phyloP scores from a whole-genome alignment of 2,113 vertebrate genomes.

The Odocoileus hemionus region DNA sequence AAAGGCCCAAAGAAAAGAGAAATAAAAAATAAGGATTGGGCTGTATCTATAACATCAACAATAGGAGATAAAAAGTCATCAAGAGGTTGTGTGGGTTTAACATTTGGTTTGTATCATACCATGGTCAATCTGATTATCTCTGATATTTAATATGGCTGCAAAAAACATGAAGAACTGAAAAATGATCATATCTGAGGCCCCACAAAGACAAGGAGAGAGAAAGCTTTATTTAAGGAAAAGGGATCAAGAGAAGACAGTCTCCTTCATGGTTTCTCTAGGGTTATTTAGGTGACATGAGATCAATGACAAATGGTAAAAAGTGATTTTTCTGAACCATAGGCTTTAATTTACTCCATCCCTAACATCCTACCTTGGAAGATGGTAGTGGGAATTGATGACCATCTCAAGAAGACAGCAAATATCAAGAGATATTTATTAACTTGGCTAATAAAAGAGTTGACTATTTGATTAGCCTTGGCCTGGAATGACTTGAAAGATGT shows the following conservation, averaged over 20 bases:
- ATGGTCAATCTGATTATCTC: slow-evolving; percentile 39
- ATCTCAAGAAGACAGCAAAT: not conserved
- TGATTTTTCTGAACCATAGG: not conserved
- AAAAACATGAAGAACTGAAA: not conserved
- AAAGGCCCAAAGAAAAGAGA: not conserved
- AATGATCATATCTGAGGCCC: not conserved
- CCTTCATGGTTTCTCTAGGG: not conserved
- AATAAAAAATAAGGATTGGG: not conserved
- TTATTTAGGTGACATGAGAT: not conserved
- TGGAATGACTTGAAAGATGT: not conserved
- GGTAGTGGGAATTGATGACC: not conserved
- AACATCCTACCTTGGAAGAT: not conserved
- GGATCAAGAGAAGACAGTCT: not conserved
- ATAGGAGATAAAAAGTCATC: not conserved
- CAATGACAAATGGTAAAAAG: not conserved
- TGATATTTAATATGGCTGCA: slow-evolving; percentile 48
- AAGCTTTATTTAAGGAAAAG: not conserved
- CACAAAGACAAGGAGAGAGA: not conserved
- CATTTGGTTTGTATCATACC: slow-evolving; percentile 40
- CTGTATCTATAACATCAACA: not conserved
- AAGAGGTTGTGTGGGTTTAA: not conserved
- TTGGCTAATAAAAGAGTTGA: not conserved
- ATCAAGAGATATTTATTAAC: not conserved
- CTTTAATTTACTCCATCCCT: not conserved
- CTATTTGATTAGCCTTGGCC: not conserved